Base-by-base conservation (phyloP, 2,888 invertebrate species). In the Cyclophora punctaria region DNA sequence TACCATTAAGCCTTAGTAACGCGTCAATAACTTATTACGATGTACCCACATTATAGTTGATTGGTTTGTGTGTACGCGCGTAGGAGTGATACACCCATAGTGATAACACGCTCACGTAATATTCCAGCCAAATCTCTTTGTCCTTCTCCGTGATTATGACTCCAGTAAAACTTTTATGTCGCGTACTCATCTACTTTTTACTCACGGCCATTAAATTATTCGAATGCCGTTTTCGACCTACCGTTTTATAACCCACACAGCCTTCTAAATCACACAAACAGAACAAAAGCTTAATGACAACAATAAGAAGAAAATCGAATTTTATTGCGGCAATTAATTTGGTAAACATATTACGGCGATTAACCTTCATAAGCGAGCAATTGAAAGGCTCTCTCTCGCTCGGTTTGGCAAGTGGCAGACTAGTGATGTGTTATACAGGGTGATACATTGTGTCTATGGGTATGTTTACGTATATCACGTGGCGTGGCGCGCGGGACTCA, bases 401-500 rank as follows among this genome's bases (percentile, higher is more conserved):
- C 56, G 50, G 60, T 60, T 56, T 58, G 35, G 52, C 40, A 49
- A 49, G 55, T 55, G 20, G 20, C 20, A 20, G 20, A 20, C 20
- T 20, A 20, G 20, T 20, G 20, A 20, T 20, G 20, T 20, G 20
- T 20, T 20, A 20, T 20, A 20, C 1, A 20, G 20, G 20, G 20
- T 20, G 20, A 20, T 20, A 20, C 2, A 2, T 20, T 20, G 20
- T 59, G 61, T 57, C 59, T 64, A 61, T 69, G 66, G 60, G 63
- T 78, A 74, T 86, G 85, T 85, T 87, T 86, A 84, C 83, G 63
- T 78, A 71, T 65, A 78, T 84, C 87, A 87, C 87, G 85, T 87
- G 85, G 75, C 63, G 57, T 37, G 4, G 37, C 4, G 37, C 35
- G 34, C 41, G 42, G 44, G 20, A 92, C 96, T 94, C 86, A 99